Evolutionary conservation across 2,797 vertebrate species (phyloP).

Genomic region (Helostoma temminkii): DNA sequence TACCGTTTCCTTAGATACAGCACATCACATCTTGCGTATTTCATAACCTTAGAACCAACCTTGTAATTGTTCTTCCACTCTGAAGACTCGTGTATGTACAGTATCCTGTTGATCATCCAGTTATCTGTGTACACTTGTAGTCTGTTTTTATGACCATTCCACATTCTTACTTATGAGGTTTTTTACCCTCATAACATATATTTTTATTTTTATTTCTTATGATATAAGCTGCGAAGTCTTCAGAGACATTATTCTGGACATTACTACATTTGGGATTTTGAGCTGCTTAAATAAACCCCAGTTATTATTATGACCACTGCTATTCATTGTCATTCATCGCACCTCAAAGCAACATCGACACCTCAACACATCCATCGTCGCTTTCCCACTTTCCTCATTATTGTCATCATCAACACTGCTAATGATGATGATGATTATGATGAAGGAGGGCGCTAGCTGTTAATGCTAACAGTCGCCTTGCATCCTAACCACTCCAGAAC

Average conservation of each 20-base stretch:
- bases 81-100: too few species aligned
- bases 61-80: too few species aligned
- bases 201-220: not conserved
- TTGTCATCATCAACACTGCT: not conserved
- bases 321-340: conserved; percentile 22
- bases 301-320: too few species aligned
- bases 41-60: too few species aligned
- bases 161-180: too few species aligned
- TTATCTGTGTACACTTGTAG: too few species aligned
- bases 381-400: conserved; percentile 5
- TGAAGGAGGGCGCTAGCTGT: conserved; percentile 2
- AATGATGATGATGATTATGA: not conserved
- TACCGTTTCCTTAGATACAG: too few species aligned
- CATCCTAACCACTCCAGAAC: conserved; percentile 2
- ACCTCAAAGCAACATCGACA: conserved; percentile 1
- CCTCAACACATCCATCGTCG: conserved; percentile 5
- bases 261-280: not conserved
- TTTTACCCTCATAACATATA: too few species aligned
- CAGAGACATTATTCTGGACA: too few species aligned
- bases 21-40: too few species aligned
- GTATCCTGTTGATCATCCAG: too few species aligned
- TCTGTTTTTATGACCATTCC: too few species aligned
- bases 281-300: conserved; percentile 7
- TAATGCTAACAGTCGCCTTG: conserved; percentile 2
- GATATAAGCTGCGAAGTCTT: not conserved